These are phyloP conservation scores for Nothocercus julius DNA, from an alignment of 2,113 vertebrate species.

Conservation along the genomic window DNA sequence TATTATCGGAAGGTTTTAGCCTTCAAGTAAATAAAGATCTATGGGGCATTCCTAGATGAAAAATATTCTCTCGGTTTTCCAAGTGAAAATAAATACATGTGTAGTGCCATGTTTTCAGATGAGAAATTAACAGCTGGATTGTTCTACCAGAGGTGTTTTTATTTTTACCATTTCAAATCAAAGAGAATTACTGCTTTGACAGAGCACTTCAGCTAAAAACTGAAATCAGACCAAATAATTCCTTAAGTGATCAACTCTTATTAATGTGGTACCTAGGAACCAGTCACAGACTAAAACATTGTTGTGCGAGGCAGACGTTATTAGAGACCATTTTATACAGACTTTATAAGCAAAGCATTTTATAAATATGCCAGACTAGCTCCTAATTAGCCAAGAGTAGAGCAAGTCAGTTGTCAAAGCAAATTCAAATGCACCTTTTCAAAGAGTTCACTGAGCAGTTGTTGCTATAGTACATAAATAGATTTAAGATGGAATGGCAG, in stretches of 20 bases:
- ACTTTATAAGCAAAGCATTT: background rate
- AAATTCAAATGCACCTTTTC: conserved; percentile 52
- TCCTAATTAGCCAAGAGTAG: conserved; percentile 33
- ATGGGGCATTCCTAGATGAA: background rate
- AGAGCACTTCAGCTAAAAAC: background rate
- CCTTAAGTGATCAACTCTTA: background rate
- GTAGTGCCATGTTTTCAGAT: background rate
- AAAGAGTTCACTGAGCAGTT: background rate
- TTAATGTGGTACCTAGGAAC: background rate
- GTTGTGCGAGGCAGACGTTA: background rate
- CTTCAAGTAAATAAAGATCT: background rate
- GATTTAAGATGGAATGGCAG: conserved; percentile 33
- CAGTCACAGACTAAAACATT: background rate
- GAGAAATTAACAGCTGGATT: background rate
- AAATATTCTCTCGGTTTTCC: background rate
- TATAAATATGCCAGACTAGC: background rate
- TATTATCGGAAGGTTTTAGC: background rate
- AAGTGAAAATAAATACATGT: background rate
- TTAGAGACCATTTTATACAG: background rate
- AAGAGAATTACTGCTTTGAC: background rate
- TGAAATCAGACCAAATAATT: background rate
- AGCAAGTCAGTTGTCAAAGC: conserved; percentile 43
- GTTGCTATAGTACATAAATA: background rate
- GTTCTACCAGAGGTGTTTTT: background rate
- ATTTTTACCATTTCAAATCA: background rate